Evolutionary conservation across 1,140 invertebrate genomes (phyloP).

Genomic region (Lasioglossum albipes): DNA sequence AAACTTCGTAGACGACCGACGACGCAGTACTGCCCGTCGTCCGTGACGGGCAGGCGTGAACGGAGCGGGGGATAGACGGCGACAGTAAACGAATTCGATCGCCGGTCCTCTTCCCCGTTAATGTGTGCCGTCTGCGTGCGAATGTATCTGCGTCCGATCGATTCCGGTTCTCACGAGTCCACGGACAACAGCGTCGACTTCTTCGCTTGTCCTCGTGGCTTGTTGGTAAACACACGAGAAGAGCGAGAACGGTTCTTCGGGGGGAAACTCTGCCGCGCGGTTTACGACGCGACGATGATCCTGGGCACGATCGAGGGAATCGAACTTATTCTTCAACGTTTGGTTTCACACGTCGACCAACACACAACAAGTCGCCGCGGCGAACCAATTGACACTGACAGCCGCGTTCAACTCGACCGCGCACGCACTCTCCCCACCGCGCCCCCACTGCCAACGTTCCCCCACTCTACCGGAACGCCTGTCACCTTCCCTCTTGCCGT

Average conservation of each 20-base stretch:
- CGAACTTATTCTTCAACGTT: background rate
- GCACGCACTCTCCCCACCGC: constrained; percentile 43
- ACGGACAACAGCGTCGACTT: too few relatives aligned
- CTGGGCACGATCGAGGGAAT: too few relatives aligned
- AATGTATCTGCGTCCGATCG: too few relatives aligned
- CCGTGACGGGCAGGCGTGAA: constrained; percentile 32
- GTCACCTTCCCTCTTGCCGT: constrained; percentile 12
- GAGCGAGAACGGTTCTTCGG: too few relatives aligned
- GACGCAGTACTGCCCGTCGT: constrained; percentile 23
- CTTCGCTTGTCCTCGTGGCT: background rate
- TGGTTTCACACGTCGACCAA: constrained; percentile 40
- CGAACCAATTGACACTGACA: constrained; percentile 62
- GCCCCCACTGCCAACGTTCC: background rate
- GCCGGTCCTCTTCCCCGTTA: constrained; percentile 4
- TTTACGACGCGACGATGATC: too few relatives aligned
- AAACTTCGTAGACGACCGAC: too few relatives aligned
- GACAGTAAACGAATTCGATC: background rate
- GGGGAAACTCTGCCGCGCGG: too few relatives aligned
- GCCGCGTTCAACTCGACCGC: constrained; percentile 44
- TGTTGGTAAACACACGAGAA: constrained; percentile 35
- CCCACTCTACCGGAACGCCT: background rate
- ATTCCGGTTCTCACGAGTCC: too few relatives aligned
- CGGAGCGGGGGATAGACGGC: background rate
- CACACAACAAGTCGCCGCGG: constrained; percentile 49
- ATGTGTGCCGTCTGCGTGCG: background rate